phyloP scores from a whole-genome alignment of 1,140 invertebrate species.

The Piezodorus guildinii region DNA sequence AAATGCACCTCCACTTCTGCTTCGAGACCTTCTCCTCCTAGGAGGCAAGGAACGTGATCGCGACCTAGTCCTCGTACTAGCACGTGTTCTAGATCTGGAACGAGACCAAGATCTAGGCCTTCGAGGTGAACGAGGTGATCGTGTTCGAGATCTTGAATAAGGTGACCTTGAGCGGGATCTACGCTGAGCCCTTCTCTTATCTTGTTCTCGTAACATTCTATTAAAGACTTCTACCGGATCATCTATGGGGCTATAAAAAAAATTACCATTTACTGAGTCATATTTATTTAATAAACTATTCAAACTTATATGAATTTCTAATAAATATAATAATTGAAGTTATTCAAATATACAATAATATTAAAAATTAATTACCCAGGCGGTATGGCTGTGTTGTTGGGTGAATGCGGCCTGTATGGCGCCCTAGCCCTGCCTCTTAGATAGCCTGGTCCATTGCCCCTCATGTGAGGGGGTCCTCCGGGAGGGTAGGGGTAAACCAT shows the following conservation, averaged over 20 bases:
- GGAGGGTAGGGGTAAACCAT: neutral
- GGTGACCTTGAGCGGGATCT: constrained; percentile 27
- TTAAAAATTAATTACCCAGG: constrained; percentile 14
- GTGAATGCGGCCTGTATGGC: neutral
- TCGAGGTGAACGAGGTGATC: constrained; percentile 25
- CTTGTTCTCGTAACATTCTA: constrained; percentile 70
- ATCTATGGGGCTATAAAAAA: constrained; percentile 49
- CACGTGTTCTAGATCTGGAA: constrained; percentile 34
- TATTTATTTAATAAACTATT: neutral
- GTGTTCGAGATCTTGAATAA: constrained; percentile 8
- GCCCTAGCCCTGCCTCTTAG: neutral
- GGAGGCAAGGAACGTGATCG: constrained; percentile 15
- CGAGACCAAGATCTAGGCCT: constrained; percentile 31
- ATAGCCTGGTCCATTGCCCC: neutral
- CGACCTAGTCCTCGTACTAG: constrained; percentile 25
- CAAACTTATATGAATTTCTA: neutral
- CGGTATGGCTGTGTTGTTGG: constrained; percentile 2
- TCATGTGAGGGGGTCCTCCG: neutral
- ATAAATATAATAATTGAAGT: neutral
- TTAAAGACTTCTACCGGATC: constrained; percentile 77
- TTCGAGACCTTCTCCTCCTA: constrained; percentile 3
- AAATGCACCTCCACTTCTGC: constrained; percentile 12
- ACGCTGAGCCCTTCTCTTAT: constrained; percentile 47
- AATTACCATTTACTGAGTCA: too few species aligned
- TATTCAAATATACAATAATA: neutral